Conservation (phyloP, 2,888 invertebrate genomes). For the Temnothorax rugatulus region DNA sequence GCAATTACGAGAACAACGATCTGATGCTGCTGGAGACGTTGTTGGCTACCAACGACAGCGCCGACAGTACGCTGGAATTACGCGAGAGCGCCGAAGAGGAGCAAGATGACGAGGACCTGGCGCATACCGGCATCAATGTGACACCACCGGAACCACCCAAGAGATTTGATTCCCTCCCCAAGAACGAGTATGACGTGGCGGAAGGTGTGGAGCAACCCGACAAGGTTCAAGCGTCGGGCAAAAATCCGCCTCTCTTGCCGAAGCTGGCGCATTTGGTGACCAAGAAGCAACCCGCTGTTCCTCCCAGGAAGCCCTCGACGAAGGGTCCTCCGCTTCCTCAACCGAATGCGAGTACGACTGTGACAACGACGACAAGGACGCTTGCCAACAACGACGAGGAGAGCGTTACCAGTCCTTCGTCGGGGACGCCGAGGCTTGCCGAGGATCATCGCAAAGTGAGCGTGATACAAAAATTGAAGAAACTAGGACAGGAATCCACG, state of each 20-base stretch:
- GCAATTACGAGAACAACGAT: conserved; percentile 88
- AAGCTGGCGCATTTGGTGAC: conserved; percentile 78
- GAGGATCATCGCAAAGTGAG: conserved; percentile 75
- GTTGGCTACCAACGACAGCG: conserved; percentile 90
- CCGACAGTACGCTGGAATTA: conserved; percentile 85
- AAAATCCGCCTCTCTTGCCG: conserved; percentile 81
- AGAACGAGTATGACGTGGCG: conserved; percentile 85
- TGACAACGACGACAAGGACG: conserved; percentile 10
- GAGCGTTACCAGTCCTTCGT: conserved; percentile 34
- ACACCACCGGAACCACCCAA: conserved; percentile 89
- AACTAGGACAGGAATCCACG: conserved; percentile 79
- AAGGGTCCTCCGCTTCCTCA: conserved; percentile 37
- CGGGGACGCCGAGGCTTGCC: conserved; percentile 59
- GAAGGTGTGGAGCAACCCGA: conserved; percentile 75
- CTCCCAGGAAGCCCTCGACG: conserved; percentile 75
- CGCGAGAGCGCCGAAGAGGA: conserved; percentile 86
- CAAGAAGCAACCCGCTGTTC: conserved; percentile 84
- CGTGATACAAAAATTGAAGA: conserved; percentile 81
- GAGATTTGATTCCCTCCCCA: conserved; percentile 89
- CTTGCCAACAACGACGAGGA: conserved; percentile 48
- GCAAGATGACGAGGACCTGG: conserved; percentile 83
- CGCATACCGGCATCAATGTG: conserved; percentile 70
- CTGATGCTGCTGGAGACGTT: conserved; percentile 90
- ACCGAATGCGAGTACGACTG: not conserved
- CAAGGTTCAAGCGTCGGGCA: conserved; percentile 63